Base-by-base conservation (phyloP, 2,797 vertebrate genomes). In the Phalanger gymnotis region DNA sequence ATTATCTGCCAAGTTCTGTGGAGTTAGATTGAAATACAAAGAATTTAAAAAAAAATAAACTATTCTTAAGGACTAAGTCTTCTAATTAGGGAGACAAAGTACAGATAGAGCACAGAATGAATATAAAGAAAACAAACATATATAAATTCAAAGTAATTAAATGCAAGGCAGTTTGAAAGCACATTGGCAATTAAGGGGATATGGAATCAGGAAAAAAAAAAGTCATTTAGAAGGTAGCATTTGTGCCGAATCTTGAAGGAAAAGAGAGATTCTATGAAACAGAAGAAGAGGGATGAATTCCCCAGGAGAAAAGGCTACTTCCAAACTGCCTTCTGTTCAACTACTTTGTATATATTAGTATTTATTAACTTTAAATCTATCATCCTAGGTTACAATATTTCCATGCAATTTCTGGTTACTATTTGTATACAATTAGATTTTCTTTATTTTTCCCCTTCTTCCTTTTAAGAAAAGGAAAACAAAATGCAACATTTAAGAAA, bases 291-390 rank as follows among this genome's bases (percentile, higher is more conserved):
- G 16, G 66, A 40, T 81, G 3, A 40, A 57, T 58, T 47, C 40
- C 40, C 47, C 7, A 81, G 91, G 54, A 54, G 54, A 93, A 34
- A 12, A 27, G 19, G 22, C 19, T 9, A 97, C 93, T 94, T 34
- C 93, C 40, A 93, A 91, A 95, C 53, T 91, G 94, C 90, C 11
- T 53, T 90, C 40, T 58, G 92, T n/a, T 31, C 61, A 95, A 92
- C 9, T 27, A 11, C 40, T 81, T 81, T 81, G 40, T 22, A 81
- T 81, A 47, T 81, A 25, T 40, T 73, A 40, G 12, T 81, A 81
- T 81, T 87, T 87, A 47, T 87, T 87, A 87, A 51, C 25, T 87
- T 47, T 47, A 87, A 87, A 87, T 87, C 22, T 47, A 51, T 47
- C 22, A 47, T 87, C 40, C 95, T 92, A 93, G 73, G 12, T n/a